A percentile compares a stretch with the other conserved stretches of the same genome.
phyloP scores from a whole-genome alignment of 2,113 vertebrate genomes.

The Egretta garzetta region DNA sequence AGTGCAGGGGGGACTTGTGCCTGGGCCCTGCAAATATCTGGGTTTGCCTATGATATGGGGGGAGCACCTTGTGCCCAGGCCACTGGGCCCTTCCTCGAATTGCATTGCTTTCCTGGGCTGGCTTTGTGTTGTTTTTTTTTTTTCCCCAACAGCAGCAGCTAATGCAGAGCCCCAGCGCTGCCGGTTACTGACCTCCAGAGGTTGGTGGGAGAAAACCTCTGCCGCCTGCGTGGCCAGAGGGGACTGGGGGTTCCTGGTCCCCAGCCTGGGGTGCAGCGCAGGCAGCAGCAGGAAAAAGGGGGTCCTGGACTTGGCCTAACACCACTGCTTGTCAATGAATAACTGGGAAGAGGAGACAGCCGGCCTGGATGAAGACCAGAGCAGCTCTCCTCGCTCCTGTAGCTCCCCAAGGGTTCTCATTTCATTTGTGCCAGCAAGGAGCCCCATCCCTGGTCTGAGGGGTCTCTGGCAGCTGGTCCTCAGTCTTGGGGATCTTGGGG shows the following conservation, averaged over 20 bases:
- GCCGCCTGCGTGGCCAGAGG: neutral
- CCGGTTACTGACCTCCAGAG: slow-evolving; percentile 49
- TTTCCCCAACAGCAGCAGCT: neutral
- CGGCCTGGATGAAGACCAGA: neutral
- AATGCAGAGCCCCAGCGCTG: neutral
- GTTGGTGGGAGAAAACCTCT: neutral
- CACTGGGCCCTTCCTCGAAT: neutral
- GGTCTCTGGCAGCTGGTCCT: neutral
- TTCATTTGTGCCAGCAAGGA: neutral
- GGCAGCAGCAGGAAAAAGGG: neutral
- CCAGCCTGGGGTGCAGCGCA: neutral
- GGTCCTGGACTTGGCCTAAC: neutral
- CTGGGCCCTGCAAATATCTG: neutral
- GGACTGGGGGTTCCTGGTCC: neutral
- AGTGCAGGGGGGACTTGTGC: neutral
- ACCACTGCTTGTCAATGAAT: neutral
- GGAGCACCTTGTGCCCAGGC: neutral
- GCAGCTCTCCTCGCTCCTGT: accelerated
- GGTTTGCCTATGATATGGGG: neutral
- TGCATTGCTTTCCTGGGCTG: neutral
- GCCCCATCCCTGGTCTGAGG: neutral
- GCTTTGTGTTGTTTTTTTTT: neutral
- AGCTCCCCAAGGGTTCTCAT: neutral
- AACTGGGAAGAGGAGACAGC: neutral
- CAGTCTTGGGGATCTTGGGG: neutral